phyloP scores from a whole-genome alignment of 1,140 invertebrate genomes.

The Psix sp. region DNA sequence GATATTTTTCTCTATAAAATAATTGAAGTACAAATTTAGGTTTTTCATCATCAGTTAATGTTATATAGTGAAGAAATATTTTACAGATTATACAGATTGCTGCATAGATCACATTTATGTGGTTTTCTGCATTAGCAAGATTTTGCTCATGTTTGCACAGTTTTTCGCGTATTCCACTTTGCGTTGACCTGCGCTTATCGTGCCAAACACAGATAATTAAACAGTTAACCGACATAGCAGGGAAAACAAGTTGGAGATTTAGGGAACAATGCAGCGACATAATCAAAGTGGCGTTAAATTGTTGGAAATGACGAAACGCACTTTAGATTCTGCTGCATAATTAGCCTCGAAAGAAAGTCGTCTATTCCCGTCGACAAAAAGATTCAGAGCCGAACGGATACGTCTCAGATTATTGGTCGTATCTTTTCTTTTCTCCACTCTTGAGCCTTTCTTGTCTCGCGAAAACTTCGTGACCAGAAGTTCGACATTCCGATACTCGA shows the following conservation, averaged over 20 bases:
- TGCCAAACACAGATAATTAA: no score
- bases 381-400: conserved; percentile 68
- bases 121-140: no score
- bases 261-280: conserved; percentile 45
- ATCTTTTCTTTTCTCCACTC: conserved; percentile 29
- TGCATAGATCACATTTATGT: no score
- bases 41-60: no score
- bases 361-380: conserved; percentile 58
- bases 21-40: no score
- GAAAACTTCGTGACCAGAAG: conserved; percentile 18
- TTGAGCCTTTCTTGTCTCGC: conserved; percentile 3
- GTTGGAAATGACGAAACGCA: conserved; percentile 50
- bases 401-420: conserved; percentile 57
- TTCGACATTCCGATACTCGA: conserved; percentile 2
- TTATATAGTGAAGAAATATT: no score
- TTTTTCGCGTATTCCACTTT: no score
- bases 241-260: conserved; percentile 31
- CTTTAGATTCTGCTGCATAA: conserved; percentile 55
- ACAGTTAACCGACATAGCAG: background rate
- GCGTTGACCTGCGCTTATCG: no score
- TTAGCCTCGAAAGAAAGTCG: conserved; percentile 64
- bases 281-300: conserved; percentile 56
- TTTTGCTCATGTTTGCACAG: no score
- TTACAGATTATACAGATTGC: no score
- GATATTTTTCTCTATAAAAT: no score